These are phyloP conservation scores for Metridium senile DNA, from an alignment of 92 coral and sea anemone genomes.

Conservation along the genomic window DNA sequence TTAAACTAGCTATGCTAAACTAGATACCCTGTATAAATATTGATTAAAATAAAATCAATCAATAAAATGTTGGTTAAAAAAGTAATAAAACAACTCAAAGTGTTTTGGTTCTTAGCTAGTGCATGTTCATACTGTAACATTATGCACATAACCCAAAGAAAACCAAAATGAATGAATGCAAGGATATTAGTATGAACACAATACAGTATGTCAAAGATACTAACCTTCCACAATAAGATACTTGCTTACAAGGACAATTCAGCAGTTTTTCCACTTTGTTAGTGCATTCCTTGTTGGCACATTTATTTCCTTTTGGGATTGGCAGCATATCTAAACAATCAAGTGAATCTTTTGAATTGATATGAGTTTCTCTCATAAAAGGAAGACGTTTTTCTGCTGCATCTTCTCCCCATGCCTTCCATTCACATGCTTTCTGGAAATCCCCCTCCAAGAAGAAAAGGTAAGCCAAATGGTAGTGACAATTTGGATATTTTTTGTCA, in stretches of 20 bases:
- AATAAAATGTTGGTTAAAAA: too few relatives aligned
- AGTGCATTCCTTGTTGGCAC: conserved; percentile 57
- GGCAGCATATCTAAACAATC: conserved; percentile 9
- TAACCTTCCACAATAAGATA: conserved; percentile 54
- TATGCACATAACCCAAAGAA: too few relatives aligned
- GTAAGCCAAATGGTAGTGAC: conserved; percentile 60
- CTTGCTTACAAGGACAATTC: conserved; percentile 37
- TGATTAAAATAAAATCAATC: too few relatives aligned
- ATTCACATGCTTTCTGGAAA: conserved; percentile 32
- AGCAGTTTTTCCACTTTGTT: conserved; percentile 24
- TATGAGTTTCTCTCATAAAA: conserved; percentile 47
- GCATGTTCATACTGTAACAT: too few relatives aligned
- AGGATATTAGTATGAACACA: not conserved
- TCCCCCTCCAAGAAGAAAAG: too few relatives aligned
- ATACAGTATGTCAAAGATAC: not conserved
- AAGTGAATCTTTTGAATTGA: conserved; percentile 22
- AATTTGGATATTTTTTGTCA: conserved; percentile 70
- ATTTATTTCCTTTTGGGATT: conserved; percentile 3
- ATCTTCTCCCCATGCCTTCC: conserved; percentile 64
- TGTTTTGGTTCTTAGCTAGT: too few relatives aligned
- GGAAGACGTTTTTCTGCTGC: conserved; percentile 66
- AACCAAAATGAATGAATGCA: too few relatives aligned
- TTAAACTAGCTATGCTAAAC: too few relatives aligned
- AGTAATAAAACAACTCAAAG: too few relatives aligned
- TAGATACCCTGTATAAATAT: too few relatives aligned